Conservation (phyloP, 1,140 invertebrate species). For the Drosophila teissieri region DNA sequence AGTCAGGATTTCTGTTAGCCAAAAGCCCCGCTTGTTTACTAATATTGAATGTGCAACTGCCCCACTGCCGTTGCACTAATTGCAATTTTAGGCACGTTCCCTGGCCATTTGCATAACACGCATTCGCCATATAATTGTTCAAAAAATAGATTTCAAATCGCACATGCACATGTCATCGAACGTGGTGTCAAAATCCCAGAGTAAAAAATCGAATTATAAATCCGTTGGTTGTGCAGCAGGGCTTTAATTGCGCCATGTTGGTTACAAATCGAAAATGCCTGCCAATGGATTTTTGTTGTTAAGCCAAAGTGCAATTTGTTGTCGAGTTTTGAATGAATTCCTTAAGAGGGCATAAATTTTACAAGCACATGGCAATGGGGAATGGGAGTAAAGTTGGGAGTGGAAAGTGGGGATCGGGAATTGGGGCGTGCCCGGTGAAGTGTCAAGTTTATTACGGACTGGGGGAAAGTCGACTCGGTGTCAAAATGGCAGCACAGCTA, state of each 20-base stretch:
- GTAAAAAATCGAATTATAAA: conserved; percentile 36
- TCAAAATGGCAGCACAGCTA: conserved; percentile 45
- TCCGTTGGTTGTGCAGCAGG: conserved; percentile 11
- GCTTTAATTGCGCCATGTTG: conserved; percentile 37
- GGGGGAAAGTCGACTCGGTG: conserved; percentile 34
- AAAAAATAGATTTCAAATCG: conserved; percentile 43
- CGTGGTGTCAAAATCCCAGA: conserved; percentile 5
- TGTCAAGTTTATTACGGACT: conserved; percentile 61
- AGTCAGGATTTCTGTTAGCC: conserved; percentile 33
- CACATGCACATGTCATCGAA: conserved; percentile 30
- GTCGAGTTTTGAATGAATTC: conserved; percentile 72
- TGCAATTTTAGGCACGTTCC: conserved; percentile 77
- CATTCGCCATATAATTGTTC: conserved; percentile 68
- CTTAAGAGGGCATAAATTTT: conserved; percentile 69
- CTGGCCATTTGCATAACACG: conserved; percentile 70
- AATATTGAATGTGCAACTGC: conserved; percentile 72
- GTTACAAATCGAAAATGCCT: conserved; percentile 5
- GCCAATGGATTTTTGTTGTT: conserved; percentile 48
- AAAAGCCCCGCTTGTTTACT: conserved; percentile 61
- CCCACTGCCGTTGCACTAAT: conserved; percentile 60
- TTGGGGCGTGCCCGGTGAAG: conserved; percentile 14
- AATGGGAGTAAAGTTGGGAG: not conserved
- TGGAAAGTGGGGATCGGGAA: not conserved
- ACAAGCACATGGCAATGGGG: conserved; percentile 28
- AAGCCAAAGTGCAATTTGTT: conserved; percentile 76